These are phyloP conservation scores for Caenorhabditis japonica DNA, from an alignment of 2,888 invertebrate species.

Conservation along the genomic window DNA sequence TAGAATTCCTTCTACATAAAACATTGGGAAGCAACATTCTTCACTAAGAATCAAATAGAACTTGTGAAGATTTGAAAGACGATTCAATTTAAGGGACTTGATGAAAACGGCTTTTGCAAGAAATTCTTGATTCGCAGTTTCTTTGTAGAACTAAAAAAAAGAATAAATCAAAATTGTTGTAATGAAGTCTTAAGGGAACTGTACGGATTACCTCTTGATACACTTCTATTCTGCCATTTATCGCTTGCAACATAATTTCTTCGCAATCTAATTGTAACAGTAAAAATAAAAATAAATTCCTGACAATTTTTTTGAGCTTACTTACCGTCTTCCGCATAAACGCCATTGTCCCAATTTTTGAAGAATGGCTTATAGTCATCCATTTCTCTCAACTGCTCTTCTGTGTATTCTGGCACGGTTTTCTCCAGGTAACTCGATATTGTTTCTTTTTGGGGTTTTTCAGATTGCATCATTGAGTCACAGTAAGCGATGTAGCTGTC, in stretches of 20 bases:
- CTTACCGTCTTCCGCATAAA: constrained; percentile 9
- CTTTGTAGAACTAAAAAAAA: constrained; percentile 36
- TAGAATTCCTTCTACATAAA: constrained; percentile 26
- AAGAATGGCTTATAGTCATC: constrained; percentile 19
- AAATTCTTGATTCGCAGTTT: constrained; percentile 4
- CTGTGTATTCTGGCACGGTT: constrained; percentile 1
- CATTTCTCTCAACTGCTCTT: constrained; percentile 5
- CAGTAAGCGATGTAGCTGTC: constrained; percentile 12
- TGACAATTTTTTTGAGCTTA: not conserved
- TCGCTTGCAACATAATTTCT: constrained; percentile 14
- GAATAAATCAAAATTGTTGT: not conserved
- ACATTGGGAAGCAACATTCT: constrained; percentile 22
- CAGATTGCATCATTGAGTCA: constrained; percentile 9
- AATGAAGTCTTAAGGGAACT: not conserved
- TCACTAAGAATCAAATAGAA: constrained; percentile 23
- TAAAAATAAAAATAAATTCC: not conserved
- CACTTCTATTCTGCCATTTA: constrained; percentile 11
- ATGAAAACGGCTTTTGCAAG: constrained; percentile 22
- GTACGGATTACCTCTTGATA: constrained; percentile 18
- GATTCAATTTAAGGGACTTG: constrained; percentile 21
- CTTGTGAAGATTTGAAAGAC: constrained; percentile 17
- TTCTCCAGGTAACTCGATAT: not conserved
- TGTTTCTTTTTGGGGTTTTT: not conserved
- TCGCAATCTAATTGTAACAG: constrained; percentile 1
- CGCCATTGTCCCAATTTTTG: constrained; percentile 24